Conservation (phyloP, 2,888 invertebrate species). For the Operophtera brumata region DNA sequence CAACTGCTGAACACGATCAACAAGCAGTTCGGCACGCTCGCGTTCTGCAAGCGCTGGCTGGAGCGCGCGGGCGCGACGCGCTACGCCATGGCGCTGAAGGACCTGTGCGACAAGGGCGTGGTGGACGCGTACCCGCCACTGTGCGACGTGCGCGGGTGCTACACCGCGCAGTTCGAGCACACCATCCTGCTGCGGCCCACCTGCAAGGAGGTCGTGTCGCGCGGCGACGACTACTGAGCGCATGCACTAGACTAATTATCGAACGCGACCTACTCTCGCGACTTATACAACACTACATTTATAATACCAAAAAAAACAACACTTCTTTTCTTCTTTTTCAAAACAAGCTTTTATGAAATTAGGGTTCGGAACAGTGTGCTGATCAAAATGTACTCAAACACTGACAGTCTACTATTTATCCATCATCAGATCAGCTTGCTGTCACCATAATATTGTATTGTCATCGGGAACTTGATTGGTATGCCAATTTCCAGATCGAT, state of each 20-base stretch:
- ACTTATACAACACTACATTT: no score
- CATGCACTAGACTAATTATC: not conserved
- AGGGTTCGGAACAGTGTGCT: no score
- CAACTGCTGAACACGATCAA: slow-evolving; percentile 95
- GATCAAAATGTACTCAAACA: no score
- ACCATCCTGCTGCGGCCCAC: slow-evolving; percentile 98
- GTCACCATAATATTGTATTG: no score
- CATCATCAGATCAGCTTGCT: no score
- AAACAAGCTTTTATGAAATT: no score
- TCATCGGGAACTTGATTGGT: no score
- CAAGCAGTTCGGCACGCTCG: slow-evolving; percentile 97
- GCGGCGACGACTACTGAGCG: slow-evolving; percentile 95
- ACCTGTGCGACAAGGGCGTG: slow-evolving; percentile 97
- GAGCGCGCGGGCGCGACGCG: slow-evolving; percentile 98
- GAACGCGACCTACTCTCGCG: no score
- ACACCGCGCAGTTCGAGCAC: slow-evolving; percentile 99
- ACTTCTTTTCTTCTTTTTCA: no score
- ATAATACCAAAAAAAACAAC: no score
- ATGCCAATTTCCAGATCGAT: no score
- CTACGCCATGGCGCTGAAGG: slow-evolving; percentile 99
- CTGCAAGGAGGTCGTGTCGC: slow-evolving; percentile 98
- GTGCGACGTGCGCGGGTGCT: slow-evolving; percentile 98
- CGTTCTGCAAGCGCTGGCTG: slow-evolving; percentile 99
- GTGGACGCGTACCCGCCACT: slow-evolving; percentile 99
- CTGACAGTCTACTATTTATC: no score